A percentile compares a stretch with the other conserved stretches of the same genome.
phyloP scores from a whole-genome alignment of 1,140 invertebrate genomes.

The Zaprionus ghesquierei region DNA sequence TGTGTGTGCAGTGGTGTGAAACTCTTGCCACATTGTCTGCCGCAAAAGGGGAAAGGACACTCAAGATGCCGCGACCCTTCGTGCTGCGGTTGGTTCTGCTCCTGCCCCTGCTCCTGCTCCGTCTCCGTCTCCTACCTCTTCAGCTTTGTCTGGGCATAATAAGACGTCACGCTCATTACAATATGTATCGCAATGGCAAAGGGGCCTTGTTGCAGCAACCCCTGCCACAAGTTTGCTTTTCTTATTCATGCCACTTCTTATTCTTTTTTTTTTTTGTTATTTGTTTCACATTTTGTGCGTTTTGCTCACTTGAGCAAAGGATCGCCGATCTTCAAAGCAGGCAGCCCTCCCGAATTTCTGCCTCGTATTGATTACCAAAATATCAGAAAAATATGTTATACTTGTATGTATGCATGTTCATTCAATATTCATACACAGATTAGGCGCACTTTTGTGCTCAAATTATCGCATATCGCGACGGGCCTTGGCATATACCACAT shows the following conservation, averaged over 20 bases:
- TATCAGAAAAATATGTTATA: background rate
- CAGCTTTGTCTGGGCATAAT: constrained; percentile 14
- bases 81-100: background rate
- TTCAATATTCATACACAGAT: constrained; percentile 49
- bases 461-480: constrained; percentile 61
- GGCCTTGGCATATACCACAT: background rate
- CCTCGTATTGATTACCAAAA: constrained; percentile 63
- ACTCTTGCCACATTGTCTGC: constrained; percentile 20
- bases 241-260: constrained; percentile 7
- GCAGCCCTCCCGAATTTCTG: background rate
- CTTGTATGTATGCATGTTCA: background rate
- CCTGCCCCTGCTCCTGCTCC: background rate
- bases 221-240: constrained; percentile 15
- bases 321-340: constrained; percentile 41
- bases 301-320: constrained; percentile 68
- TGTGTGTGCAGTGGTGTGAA: constrained; percentile 62
- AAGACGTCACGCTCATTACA: constrained; percentile 3
- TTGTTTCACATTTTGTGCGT: constrained; percentile 68
- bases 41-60: background rate
- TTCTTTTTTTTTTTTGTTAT: constrained; percentile 58
- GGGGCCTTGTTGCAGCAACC: constrained; percentile 13
- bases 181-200: constrained; percentile 35
- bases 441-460: constrained; percentile 72
- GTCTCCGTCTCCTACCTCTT: background rate
- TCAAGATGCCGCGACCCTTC: constrained; percentile 13